Conservation (phyloP, 2,113 vertebrate species). For the Ammodytes marinus region DNA sequence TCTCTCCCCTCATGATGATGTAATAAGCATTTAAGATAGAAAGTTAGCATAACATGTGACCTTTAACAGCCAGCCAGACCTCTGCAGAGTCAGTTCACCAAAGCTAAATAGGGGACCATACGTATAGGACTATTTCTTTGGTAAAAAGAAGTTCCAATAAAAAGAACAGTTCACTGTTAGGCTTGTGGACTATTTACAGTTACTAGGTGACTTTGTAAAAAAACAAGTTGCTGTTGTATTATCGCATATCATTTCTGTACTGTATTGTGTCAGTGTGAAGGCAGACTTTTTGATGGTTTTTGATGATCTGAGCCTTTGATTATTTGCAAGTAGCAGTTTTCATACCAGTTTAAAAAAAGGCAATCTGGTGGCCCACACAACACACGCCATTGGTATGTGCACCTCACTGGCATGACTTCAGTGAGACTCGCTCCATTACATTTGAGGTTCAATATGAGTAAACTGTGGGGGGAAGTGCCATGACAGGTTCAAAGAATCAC, state of each 20-base stretch:
- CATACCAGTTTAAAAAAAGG: too few relatives aligned
- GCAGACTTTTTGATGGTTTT: too few relatives aligned
- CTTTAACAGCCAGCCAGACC: too few relatives aligned
- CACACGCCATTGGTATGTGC: too few relatives aligned
- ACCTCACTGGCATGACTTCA: not conserved
- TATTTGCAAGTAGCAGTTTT: too few relatives aligned
- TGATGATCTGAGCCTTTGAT: too few relatives aligned
- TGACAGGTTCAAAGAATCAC: constrained; percentile 10
- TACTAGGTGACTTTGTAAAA: not conserved
- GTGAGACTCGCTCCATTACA: not conserved
- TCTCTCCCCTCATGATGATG: too few relatives aligned
- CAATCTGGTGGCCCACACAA: not conserved
- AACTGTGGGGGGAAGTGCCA: not conserved
- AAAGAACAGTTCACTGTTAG: not conserved
- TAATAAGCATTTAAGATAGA: too few relatives aligned
- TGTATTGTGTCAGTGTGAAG: too few relatives aligned
- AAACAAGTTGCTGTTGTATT: not conserved
- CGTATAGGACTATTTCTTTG: not conserved
- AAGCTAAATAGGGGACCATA: not conserved
- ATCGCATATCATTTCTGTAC: too few relatives aligned
- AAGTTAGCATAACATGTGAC: too few relatives aligned
- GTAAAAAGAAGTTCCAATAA: not conserved
- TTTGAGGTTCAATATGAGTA: not conserved
- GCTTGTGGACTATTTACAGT: not conserved
- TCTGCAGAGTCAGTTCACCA: not conserved